These are phyloP conservation scores for Thera britannica DNA, from an alignment of 2,888 invertebrate genomes.

Conservation along the genomic window DNA sequence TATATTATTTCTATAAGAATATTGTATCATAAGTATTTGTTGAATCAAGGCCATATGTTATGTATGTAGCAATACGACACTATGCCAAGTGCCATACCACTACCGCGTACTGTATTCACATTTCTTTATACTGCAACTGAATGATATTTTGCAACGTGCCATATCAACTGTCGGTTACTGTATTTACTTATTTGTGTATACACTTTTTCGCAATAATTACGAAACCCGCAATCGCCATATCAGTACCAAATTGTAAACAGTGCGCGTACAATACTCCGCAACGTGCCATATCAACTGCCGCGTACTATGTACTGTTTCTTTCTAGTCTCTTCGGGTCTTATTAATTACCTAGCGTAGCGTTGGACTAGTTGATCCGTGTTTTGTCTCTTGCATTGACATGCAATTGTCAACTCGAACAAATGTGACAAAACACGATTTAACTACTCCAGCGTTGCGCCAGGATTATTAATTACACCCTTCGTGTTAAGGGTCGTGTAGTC, in stretches of 20 bases:
- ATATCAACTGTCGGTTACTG: conserved; percentile 1
- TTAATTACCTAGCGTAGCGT: too few relatives aligned
- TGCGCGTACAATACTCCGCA: background rate
- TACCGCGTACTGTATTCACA: conserved; percentile 4
- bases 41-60: conserved; percentile 16
- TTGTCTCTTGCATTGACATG: too few relatives aligned
- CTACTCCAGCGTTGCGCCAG: too few relatives aligned
- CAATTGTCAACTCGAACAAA: too few relatives aligned
- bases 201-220: background rate
- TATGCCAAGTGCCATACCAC: background rate
- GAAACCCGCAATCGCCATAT: background rate
- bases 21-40: conserved; percentile 17
- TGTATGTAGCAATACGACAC: conserved; percentile 4
- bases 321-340: background rate
- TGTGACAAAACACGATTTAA: too few relatives aligned
- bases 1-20: conserved; percentile 6
- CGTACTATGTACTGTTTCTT: background rate
- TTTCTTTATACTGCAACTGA: background rate
- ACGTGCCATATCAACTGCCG: conserved; percentile 3
- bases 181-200: background rate
- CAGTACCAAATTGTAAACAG: background rate
- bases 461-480: too few relatives aligned
- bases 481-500: background rate
- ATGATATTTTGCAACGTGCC: background rate
- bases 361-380: too few relatives aligned